Evolutionary conservation across 1,140 invertebrate species (phyloP).

Genomic region (Cecropterus lyciades): DNA sequence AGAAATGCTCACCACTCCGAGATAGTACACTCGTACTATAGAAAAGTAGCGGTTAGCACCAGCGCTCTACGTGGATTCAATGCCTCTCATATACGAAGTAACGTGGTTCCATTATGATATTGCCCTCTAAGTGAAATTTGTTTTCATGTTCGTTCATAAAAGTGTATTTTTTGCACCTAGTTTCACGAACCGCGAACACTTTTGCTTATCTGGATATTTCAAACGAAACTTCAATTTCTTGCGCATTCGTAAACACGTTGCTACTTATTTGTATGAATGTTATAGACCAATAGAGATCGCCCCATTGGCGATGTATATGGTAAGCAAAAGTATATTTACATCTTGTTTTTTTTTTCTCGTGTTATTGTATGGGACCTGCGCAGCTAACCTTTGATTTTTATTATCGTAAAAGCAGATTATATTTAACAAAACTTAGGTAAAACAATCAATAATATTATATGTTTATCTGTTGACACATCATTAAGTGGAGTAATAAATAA

Average conservation of each 20-base stretch:
- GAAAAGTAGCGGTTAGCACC: constrained; percentile 64
- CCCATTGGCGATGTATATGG: neutral
- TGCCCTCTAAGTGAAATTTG: constrained; percentile 75
- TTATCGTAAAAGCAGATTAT: too few relatives aligned
- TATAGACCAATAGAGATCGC: neutral
- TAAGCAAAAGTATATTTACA: neutral
- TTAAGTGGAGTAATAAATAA: too few relatives aligned
- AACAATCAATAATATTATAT: too few relatives aligned
- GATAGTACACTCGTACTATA: constrained; percentile 54
- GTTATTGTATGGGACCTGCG: too few relatives aligned
- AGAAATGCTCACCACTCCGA: constrained; percentile 43
- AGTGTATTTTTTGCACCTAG: constrained; percentile 54
- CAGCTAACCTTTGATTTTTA: too few relatives aligned
- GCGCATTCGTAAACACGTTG: neutral
- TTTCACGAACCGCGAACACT: constrained; percentile 45
- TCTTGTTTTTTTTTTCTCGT: too few relatives aligned
- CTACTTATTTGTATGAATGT: neutral
- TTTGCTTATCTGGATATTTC: constrained; percentile 44
- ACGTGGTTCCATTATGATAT: constrained; percentile 76
- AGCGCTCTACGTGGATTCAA: constrained; percentile 57
- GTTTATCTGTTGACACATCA: too few relatives aligned
- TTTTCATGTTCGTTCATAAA: constrained; percentile 65
- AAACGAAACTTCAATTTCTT: constrained; percentile 36
- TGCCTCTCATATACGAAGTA: constrained; percentile 66
- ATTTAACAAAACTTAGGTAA: too few relatives aligned